These are phyloP conservation scores for Creontiades dilutus DNA, from an alignment of 2,888 invertebrate species.

Conservation along the genomic window DNA sequence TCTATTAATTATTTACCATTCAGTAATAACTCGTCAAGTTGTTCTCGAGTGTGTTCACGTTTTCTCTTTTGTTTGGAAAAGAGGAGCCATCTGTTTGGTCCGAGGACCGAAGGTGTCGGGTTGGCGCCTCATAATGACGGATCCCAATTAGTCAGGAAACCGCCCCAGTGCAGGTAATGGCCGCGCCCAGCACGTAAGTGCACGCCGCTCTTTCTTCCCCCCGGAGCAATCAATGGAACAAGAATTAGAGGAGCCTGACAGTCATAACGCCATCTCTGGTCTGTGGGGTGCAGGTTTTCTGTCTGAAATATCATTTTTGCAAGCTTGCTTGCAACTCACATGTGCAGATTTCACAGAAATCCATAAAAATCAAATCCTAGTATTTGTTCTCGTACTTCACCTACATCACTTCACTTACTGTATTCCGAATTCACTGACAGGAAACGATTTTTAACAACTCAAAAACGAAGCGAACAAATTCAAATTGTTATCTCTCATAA, in stretches of 20 bases:
- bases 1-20: neutral
- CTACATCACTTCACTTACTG: too few species aligned
- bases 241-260: neutral
- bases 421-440: too few species aligned
- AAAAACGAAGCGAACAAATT: too few species aligned
- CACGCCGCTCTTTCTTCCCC: neutral
- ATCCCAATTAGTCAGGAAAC: conserved; percentile 62
- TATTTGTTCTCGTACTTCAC: too few species aligned
- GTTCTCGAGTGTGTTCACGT: too few species aligned
- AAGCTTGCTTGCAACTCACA: too few species aligned
- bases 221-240: neutral
- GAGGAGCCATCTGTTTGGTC: neutral
- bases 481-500: too few species aligned
- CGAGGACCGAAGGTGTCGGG: conserved; percentile 48
- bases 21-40: neutral
- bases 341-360: too few species aligned
- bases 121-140: conserved; percentile 70
- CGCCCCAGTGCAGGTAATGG: conserved; percentile 60
- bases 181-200: neutral
- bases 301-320: too few species aligned
- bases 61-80: neutral
- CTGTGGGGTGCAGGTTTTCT: too few species aligned
- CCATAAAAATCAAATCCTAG: too few species aligned
- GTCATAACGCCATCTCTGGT: neutral
- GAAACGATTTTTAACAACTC: too few species aligned